A percentile compares a stretch with the other conserved stretches of the same genome.
phyloP scores from a whole-genome alignment of 2,888 invertebrate species.

The Laspeyria flexula region DNA sequence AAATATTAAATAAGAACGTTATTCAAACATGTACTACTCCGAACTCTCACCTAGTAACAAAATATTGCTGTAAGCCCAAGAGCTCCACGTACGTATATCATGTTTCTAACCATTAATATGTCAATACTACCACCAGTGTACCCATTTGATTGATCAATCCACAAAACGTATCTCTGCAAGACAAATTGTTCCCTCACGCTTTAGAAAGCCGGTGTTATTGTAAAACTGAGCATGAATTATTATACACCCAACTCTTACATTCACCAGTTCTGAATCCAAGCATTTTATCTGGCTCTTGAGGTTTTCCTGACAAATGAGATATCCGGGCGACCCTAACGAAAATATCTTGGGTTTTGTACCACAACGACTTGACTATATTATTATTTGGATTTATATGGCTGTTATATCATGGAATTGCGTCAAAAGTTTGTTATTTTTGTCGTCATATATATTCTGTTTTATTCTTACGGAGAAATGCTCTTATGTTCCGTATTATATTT shows the following conservation, averaged over 20 bases:
- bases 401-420: conserved; percentile 23
- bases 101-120: conserved; percentile 3
- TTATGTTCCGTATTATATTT: background rate
- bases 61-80: background rate
- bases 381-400: conserved; percentile 37
- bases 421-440: conserved; percentile 8
- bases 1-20: no score
- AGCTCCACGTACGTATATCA: background rate
- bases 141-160: conserved; percentile 35
- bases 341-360: conserved; percentile 51
- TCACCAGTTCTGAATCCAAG: conserved; percentile 52
- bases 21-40: no score
- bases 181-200: conserved; percentile 29
- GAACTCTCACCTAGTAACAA: background rate
- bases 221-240: conserved; percentile 47
- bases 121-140: conserved; percentile 11
- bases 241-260: conserved; percentile 43
- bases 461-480: background rate
- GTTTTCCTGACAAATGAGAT: conserved; percentile 63
- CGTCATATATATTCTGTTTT: background rate
- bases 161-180: conserved; percentile 19
- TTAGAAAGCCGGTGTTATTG: conserved; percentile 29
- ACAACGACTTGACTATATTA: conserved; percentile 40
- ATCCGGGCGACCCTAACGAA: conserved; percentile 50
- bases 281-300: conserved; percentile 67